A percentile compares a stretch with the other conserved stretches of the same genome.
Conservation (phyloP, 2,888 invertebrate genomes). For the Oligia strigilis region DNA sequence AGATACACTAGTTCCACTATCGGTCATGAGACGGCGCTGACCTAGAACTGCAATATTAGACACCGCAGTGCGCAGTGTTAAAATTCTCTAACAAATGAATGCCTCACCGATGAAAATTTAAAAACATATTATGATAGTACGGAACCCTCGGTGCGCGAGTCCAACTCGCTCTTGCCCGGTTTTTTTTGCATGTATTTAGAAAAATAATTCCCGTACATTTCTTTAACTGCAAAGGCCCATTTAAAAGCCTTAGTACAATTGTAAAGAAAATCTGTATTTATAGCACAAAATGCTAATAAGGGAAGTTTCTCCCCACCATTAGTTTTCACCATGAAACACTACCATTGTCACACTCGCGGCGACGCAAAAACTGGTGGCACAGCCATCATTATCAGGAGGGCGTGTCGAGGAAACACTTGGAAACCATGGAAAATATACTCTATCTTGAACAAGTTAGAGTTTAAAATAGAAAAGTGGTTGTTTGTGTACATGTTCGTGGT, state of each 20-base stretch:
- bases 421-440: constrained; percentile 27
- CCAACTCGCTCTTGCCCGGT: too few relatives aligned
- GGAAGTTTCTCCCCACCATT: constrained; percentile 36
- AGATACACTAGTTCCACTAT: too few relatives aligned
- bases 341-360: constrained; percentile 48
- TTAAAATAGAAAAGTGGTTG: background rate
- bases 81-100: too few relatives aligned
- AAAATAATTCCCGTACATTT: constrained; percentile 7
- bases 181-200: background rate
- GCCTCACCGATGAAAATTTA: too few relatives aligned
- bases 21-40: too few relatives aligned
- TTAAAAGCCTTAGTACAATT: constrained; percentile 8
- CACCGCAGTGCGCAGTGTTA: too few relatives aligned
- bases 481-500: constrained; percentile 8
- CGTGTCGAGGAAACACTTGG: constrained; percentile 34
- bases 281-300: constrained; percentile 41
- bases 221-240: constrained; percentile 1
- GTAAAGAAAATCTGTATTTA: constrained; percentile 17
- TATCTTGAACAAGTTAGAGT: constrained; percentile 1
- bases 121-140: too few relatives aligned
- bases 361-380: constrained; percentile 50
- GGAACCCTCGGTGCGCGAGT: too few relatives aligned
- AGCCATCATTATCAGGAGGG: constrained; percentile 53
- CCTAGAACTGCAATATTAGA: too few relatives aligned
- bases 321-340: constrained; percentile 47